phyloP scores from a whole-genome alignment of 30 jellyfish, hydroid and myxozoan species.

The Sanderia malayensis region DNA sequence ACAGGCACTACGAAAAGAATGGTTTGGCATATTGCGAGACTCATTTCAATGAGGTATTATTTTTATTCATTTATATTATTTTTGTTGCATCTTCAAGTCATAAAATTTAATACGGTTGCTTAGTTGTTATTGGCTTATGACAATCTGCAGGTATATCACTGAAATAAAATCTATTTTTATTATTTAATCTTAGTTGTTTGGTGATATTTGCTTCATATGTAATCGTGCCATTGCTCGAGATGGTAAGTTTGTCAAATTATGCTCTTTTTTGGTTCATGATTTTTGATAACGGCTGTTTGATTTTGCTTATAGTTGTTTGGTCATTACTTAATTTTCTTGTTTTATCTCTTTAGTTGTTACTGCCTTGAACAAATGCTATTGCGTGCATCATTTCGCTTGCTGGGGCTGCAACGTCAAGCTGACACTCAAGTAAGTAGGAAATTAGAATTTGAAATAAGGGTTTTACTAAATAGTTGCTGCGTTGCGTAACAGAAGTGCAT shows the following conservation, averaged over 20 bases:
- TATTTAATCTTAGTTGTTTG: conserved; percentile 74
- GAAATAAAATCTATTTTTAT: too few species aligned
- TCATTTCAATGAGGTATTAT: conserved; percentile 94
- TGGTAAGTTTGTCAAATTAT: conserved; percentile 46
- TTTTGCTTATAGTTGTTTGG: too few species aligned
- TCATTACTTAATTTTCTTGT: not conserved
- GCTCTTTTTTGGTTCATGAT: not conserved
- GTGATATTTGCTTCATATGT: conserved; percentile 96
- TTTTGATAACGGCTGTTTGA: too few species aligned
- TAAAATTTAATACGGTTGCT: too few species aligned
- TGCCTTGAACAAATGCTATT: conserved; percentile 91
- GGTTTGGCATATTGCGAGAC: conserved; percentile 96
- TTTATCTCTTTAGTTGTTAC: conserved; percentile 78
- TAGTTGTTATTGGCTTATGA: too few species aligned
- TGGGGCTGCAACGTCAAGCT: conserved; percentile 94
- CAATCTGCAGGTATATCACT: too few species aligned
- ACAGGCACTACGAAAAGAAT: conserved; percentile 91
- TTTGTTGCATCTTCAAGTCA: too few species aligned
- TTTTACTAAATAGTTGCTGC: too few species aligned
- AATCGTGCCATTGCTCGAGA: conserved; percentile 95
- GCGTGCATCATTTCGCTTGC: conserved; percentile 93
- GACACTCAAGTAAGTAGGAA: conserved; percentile 87
- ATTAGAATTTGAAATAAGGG: too few species aligned
- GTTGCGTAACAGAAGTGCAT: too few species aligned
- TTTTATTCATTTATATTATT: too few species aligned